Percentiles rank a stretch among this genome's conserved stretches.
phyloP scores from a whole-genome alignment of 1,140 invertebrate genomes.

The Hylaeus anthracinus region DNA sequence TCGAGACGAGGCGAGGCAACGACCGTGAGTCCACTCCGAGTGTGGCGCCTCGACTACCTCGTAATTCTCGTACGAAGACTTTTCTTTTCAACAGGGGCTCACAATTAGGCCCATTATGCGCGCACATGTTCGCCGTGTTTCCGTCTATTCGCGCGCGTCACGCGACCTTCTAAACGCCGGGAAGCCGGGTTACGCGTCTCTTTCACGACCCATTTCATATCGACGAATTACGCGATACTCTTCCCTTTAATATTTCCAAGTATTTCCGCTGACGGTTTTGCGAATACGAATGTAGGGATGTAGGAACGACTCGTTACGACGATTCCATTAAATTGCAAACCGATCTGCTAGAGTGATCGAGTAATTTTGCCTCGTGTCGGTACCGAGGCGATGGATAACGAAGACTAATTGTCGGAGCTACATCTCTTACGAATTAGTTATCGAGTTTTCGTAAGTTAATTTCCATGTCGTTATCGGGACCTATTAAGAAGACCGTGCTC shows the following conservation, averaged over 20 bases:
- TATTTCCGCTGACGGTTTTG: not conserved
- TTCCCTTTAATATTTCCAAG: no score
- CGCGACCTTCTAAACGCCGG: not conserved
- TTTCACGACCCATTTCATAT: not conserved
- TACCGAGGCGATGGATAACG: not conserved
- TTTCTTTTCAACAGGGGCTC: slow-evolving; percentile 26
- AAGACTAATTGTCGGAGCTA: slow-evolving; percentile 23
- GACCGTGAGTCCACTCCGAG: not conserved
- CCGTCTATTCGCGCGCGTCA: slow-evolving; percentile 30
- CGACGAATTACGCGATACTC: not conserved
- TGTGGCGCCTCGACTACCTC: slow-evolving; percentile 48
- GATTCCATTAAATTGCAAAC: no score
- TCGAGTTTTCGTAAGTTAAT: slow-evolving; percentile 51
- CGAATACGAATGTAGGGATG: no score
- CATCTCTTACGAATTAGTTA: slow-evolving; percentile 51
- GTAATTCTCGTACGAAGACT: slow-evolving; percentile 48
- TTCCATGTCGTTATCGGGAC: slow-evolving; percentile 53
- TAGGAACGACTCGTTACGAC: no score
- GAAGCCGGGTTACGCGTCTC: slow-evolving; percentile 3
- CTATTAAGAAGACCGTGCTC: slow-evolving; percentile 30
- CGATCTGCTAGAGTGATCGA: no score
- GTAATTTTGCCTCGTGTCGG: no score
- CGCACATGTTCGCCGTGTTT: slow-evolving; percentile 27
- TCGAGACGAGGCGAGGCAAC: slow-evolving; percentile 4
- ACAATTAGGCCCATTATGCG: slow-evolving; percentile 45